Evolutionary conservation across 2,888 invertebrate genomes (phyloP).

Genomic region (Stomorhina lunata): DNA sequence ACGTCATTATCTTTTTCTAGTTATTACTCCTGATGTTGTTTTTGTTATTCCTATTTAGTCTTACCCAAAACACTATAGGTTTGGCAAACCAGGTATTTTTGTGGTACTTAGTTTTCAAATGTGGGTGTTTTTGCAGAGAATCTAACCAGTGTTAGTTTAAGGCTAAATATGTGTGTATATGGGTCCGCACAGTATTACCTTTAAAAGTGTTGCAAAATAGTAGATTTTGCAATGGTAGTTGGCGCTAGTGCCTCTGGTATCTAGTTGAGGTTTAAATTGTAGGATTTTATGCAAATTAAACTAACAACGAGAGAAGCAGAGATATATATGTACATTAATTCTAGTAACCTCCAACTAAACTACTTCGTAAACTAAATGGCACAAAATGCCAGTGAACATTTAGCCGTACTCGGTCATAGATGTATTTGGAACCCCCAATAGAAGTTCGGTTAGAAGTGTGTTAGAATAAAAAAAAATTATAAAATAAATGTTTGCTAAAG

Average conservation of each 20-base stretch:
- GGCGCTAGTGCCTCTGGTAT: too few relatives aligned
- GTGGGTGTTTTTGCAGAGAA: neutral
- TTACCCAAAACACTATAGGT: constrained; percentile 14
- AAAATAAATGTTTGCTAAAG: neutral
- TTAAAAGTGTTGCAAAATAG: constrained; percentile 1
- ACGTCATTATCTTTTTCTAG: neutral
- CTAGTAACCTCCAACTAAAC: constrained; percentile 29
- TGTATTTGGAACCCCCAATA: neutral
- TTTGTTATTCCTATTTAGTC: neutral
- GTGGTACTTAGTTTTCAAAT: constrained; percentile 15
- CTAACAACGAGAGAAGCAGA: constrained; percentile 20
- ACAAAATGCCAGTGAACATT: constrained; percentile 3
- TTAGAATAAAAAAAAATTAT: neutral
- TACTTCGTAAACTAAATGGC: constrained; percentile 14
- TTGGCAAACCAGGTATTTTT: constrained; percentile 45
- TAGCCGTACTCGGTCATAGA: neutral
- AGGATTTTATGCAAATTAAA: constrained; percentile 63
- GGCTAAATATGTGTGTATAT: neutral
- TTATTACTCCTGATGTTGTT: neutral
- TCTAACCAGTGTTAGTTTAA: neutral
- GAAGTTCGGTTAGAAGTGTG: neutral
- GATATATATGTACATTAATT: neutral
- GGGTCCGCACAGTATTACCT: neutral
- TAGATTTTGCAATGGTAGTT: neutral
- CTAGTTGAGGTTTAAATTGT: constrained; percentile 52